Conservation (phyloP, 2,797 vertebrate species). For the Gymnothorax reevesii region DNA sequence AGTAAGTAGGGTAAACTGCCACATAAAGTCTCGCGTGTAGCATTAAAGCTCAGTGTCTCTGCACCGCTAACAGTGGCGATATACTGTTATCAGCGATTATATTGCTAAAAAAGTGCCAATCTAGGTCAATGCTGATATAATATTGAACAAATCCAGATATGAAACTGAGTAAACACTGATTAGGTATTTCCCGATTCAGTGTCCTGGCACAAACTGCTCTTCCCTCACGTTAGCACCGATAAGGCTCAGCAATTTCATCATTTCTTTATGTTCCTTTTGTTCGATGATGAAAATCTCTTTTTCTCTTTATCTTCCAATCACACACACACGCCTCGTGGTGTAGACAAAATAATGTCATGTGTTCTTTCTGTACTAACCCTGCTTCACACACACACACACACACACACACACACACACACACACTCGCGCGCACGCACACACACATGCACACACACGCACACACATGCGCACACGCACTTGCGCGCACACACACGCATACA, state of each 20-base stretch:
- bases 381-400: neutral
- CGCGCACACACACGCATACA: neutral
- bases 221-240: neutral
- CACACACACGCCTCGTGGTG: too few species aligned
- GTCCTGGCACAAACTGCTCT: neutral
- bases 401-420: neutral
- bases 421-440: neutral
- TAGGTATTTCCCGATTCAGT: neutral
- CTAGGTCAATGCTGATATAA: neutral
- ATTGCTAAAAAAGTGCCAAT: neutral
- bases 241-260: neutral
- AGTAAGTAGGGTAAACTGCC: neutral
- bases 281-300: neutral
- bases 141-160: neutral
- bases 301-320: too few species aligned
- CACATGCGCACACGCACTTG: neutral
- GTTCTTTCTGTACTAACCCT: neutral
- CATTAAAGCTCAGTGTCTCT: neutral
- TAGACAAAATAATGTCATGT: too few species aligned
- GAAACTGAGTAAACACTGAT: neutral
- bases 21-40: neutral
- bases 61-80: too few species aligned
- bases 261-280: neutral
- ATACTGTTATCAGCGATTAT: neutral
- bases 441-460: neutral